Percentiles rank a stretch among this genome's conserved stretches.
Evolutionary conservation across 1,140 invertebrate genomes (phyloP).

Genomic region (Ladona fulva): DNA sequence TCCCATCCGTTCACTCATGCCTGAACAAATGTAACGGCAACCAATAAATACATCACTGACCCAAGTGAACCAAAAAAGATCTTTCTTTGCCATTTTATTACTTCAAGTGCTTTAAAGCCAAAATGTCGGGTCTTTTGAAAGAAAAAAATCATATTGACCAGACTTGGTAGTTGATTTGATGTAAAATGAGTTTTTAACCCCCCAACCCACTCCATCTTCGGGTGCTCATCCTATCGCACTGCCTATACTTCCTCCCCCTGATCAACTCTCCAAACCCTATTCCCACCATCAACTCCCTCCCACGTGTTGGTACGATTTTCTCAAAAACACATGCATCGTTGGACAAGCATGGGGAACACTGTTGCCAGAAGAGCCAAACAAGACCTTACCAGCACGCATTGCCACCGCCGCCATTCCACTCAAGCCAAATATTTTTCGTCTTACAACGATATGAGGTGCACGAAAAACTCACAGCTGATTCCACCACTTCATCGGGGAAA

Average conservation of each 20-base stretch:
- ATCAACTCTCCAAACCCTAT: conserved; percentile 9
- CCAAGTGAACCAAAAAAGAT: conserved; percentile 8
- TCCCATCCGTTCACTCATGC: conserved; percentile 18
- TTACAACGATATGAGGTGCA: neutral
- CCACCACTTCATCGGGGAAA: conserved; percentile 2
- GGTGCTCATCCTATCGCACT: neutral
- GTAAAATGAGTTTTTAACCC: conserved; percentile 15
- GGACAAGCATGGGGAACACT: conserved; percentile 24
- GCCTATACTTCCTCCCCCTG: neutral
- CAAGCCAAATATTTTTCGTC: neutral
- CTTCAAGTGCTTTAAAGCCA: conserved; percentile 13
- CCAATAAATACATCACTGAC: conserved; percentile 17
- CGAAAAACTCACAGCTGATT: conserved; percentile 1
- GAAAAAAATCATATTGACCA: conserved; percentile 2
- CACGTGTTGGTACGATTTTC: conserved; percentile 13
- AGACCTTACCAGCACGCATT: conserved; percentile 18
- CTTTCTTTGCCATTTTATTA: neutral
- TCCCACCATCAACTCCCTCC: conserved; percentile 12
- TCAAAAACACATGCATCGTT: conserved; percentile 24
- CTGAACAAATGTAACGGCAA: conserved; percentile 16
- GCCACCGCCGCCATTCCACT: neutral
- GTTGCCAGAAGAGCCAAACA: conserved; percentile 19
- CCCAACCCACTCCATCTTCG: neutral
- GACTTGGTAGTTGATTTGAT: conserved; percentile 11
- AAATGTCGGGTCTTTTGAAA: conserved; percentile 15